Evolutionary conservation across 2,797 vertebrate species (phyloP), one percentile per base, ranked within the genome.

Genomic region (Novumbra hubbsi): DNA sequence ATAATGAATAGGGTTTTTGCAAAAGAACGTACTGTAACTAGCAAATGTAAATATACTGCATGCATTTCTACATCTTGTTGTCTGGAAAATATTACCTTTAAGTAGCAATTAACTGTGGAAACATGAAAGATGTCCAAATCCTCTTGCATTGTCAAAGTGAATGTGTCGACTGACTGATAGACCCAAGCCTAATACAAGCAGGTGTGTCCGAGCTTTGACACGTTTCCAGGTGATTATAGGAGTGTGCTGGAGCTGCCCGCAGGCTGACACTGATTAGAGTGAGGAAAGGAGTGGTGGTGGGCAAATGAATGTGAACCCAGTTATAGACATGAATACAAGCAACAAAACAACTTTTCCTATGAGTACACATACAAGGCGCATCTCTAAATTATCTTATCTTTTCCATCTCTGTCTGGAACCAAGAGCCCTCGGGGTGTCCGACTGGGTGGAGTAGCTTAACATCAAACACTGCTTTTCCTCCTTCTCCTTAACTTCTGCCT

Each of bases 371-470:
- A 64, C 19, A 17, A 27, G 28, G 49, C 6, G 19, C 52, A 11
- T 55, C 19, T 55, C 52, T 1, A 45, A 45, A 45, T 3, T 24
- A 60, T 24, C 9, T 24, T 21, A 24, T 11, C 55, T 60, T 21
- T 60, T 57, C 55, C 50, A 52, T 52, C 50, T 52, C 19, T 19
- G 5, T 16, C 55, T 60, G 55, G n/a, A 14, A 68, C 4, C 1
- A 34, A 73, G 70, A 74, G 70, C 67, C 16, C 41, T 45, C 41
- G 14, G 41, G 41, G 41, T 81, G 77, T 66, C 74, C 70, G 17
- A 67, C 30, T 76, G 76, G 82, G 84, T 71, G 87, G 81, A 78
- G 83, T 73, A 68, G 62, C 45, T 24, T 27, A 64, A 64, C 73
- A 71, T 84, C 21, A 84, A 71, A 71, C 76, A 60, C 70, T 70